These are phyloP conservation scores for Ailuropoda melanoleuca DNA, from an alignment of 2,113 vertebrate species.

Conservation along the genomic window DNA sequence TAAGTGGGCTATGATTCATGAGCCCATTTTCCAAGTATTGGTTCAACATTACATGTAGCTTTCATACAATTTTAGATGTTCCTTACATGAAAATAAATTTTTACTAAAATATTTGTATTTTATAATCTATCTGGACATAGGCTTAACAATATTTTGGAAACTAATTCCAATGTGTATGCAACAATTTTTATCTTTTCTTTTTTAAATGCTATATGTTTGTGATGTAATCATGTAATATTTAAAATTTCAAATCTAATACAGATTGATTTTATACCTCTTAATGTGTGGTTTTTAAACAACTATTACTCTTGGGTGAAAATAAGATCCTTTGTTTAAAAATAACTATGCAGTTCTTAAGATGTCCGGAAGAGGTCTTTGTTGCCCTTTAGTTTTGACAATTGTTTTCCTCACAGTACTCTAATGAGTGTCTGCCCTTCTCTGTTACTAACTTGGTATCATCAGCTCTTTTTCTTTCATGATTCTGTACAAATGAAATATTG, in stretches of 20 bases:
- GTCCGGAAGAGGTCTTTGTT: conserved; percentile 84
- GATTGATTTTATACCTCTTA: conserved; percentile 26
- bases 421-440: background rate
- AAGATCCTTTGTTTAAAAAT: conserved; percentile 44
- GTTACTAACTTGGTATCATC: background rate
- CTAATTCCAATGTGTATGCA: conserved; percentile 10
- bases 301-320: background rate
- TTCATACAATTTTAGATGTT: conserved; percentile 26
- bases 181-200: conserved; percentile 11
- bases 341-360: conserved; percentile 67
- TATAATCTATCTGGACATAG: background rate
- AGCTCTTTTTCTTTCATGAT: background rate
- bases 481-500: conserved; percentile 34
- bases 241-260: conserved; percentile 46
- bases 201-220: conserved; percentile 19
- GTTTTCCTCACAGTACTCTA: background rate
- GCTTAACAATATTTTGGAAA: conserved; percentile 47
- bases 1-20: conserved; percentile 18
- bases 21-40: conserved; percentile 24
- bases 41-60: background rate
- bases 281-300: conserved; percentile 46
- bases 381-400: conserved; percentile 55
- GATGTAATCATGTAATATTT: conserved; percentile 63
- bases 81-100: conserved; percentile 35
- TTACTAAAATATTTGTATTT: background rate